Evolutionary conservation across 2,888 invertebrate genomes (phyloP).

Genomic region (Drosophila falleni): DNA sequence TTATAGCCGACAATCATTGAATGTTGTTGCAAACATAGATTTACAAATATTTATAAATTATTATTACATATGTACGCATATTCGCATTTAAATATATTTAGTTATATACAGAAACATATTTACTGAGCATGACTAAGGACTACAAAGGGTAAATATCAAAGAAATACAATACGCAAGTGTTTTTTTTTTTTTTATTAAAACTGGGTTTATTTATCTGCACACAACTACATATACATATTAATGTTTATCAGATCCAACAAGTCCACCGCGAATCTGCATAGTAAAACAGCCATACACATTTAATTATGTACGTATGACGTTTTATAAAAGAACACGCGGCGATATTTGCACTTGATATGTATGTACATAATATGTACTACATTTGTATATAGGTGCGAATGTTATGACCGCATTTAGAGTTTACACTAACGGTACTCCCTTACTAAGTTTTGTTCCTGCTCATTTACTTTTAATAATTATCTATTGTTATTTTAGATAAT

Average conservation of each 20-base stretch:
- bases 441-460: conserved; percentile 25
- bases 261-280: not conserved
- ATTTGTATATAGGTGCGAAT: conserved; percentile 2
- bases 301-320: not conserved
- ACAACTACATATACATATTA: not conserved
- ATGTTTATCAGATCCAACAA: not conserved
- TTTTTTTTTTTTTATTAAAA: conserved; percentile 1
- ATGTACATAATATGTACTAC: conserved; percentile 20
- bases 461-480: conserved; percentile 27
- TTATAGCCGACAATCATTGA: conserved; percentile 2
- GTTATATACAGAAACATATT: not conserved
- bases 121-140: conserved; percentile 1
- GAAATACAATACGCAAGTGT: conserved; percentile 1
- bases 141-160: not conserved
- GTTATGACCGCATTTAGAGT: conserved; percentile 25
- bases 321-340: conserved; percentile 6
- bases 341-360: conserved; percentile 1
- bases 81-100: not conserved
- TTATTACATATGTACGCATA: not conserved
- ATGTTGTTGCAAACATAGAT: not conserved
- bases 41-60: not conserved
- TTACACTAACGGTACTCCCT: conserved; percentile 7
- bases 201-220: not conserved
- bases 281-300: not conserved
- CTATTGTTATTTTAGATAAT: conserved; percentile 31